Base-by-base conservation (phyloP, 2,113 vertebrate species). In the Podarcis muralis region DNA sequence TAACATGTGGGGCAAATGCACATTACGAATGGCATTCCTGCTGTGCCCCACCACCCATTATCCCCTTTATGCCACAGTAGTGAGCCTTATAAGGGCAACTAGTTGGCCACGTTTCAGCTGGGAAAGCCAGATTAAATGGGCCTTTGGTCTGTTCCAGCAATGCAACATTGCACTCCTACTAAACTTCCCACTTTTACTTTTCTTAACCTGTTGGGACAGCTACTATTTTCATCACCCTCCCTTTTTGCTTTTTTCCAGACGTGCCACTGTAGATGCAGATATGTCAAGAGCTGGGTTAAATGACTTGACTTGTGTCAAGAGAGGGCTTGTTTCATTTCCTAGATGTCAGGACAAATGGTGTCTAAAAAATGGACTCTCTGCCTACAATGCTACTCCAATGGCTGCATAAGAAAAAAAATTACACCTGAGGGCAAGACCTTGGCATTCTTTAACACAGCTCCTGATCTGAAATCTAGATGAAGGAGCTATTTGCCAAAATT, bases 271-370 rank as follows among this genome's bases (percentile, higher is more conserved):
- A 40, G 83, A 87, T 81, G 35, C 30, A 87, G 16, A 6, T 94
- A 66, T 82, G 5, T 71, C 88, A 89, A 76, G 65, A 89, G 32
- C 12, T 69, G 85, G 79, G 57, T n/a, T 82, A 92, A 95, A 77
- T 66, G 2, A 80, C 62, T 94, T 86, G 32, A 43, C 22, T 68
- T 83, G 87, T 78, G 40, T 68, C 23, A 90, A 30, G 12, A 89
- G 23, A 78, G 27, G 20, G 15, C 2, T 84, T 85, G 87, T 91
- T 93, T 93, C 37, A 87, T 87, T 93, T 95, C 80, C 78, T 91
- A 30, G 30, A 12, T 93, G 84, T 84, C 74, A 91, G n/a, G 68
- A 91, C 57, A 92, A 92, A 89, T 35, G 1, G 48, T 92, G 89
- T 43, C 92, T 94, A 85, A 83, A 83, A 84, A 90, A 89, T 89